These are phyloP conservation scores for Spea multiplicata DNA, from an alignment of 2,113 vertebrate genomes.

Conservation along the genomic window DNA sequence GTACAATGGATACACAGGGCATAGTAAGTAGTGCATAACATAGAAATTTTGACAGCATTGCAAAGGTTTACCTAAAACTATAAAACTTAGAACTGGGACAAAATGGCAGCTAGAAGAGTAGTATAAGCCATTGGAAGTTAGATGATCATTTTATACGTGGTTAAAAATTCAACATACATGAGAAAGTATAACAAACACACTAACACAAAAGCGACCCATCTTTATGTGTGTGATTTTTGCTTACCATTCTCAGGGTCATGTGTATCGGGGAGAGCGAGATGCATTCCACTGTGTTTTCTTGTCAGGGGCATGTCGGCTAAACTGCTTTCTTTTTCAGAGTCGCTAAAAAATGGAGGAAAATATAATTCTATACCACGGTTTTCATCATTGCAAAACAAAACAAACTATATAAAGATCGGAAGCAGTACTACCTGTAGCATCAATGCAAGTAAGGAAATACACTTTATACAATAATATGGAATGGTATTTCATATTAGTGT, in stretches of 20 bases:
- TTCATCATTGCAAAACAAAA: not conserved
- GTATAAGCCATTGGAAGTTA: no score
- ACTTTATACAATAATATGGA: not conserved
- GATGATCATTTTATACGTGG: no score
- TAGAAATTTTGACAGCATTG: no score
- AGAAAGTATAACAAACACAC: no score
- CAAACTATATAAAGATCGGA: no score
- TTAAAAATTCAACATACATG: no score
- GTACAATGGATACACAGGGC: no score
- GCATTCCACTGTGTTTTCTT: conserved; percentile 76
- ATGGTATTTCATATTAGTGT: not conserved
- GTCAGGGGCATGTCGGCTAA: conserved; percentile 69
- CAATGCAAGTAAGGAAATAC: not conserved
- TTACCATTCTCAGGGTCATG: conserved; percentile 85
- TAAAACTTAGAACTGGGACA: no score
- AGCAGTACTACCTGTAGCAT: not conserved
- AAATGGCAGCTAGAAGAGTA: no score
- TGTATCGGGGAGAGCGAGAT: conserved; percentile 87
- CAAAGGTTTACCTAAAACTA: no score
- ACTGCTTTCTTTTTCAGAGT: conserved; percentile 85
- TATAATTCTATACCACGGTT: not conserved
- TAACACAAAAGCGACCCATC: no score
- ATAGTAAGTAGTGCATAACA: no score
- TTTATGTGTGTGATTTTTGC: conserved; percentile 30
- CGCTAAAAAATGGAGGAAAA: conserved; percentile 68